These are phyloP conservation scores for Melanaphis sacchari DNA, from an alignment of 1,140 invertebrate species.

Conservation along the genomic window DNA sequence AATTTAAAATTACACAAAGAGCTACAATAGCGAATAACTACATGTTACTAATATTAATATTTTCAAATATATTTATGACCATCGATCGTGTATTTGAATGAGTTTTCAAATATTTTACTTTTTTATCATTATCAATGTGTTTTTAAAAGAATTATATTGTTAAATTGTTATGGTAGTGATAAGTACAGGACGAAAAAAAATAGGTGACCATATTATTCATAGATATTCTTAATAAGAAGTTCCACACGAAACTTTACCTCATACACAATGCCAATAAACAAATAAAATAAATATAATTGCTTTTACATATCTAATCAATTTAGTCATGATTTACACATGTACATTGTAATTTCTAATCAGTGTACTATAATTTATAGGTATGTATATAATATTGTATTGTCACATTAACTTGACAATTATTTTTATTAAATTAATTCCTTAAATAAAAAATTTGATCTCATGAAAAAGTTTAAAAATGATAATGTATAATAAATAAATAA, in stretches of 20 bases:
- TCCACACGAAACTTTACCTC: background rate
- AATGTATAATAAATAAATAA: background rate
- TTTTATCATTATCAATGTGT: background rate
- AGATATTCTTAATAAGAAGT: background rate
- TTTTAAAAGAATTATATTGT: background rate
- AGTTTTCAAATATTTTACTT: background rate
- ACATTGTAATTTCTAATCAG: background rate
- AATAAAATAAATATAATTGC: background rate
- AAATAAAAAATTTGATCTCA: background rate
- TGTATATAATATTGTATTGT: background rate
- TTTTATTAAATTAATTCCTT: background rate
- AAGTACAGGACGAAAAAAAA: background rate
- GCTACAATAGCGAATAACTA: too few relatives aligned
- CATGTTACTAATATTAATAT: too few relatives aligned
- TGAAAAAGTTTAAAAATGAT: background rate
- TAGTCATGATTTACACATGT: background rate
- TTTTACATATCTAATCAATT: background rate
- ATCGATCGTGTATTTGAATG: background rate
- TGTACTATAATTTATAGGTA: background rate
- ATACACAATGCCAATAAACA: background rate
- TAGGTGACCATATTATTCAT: background rate
- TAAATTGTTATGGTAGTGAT: background rate
- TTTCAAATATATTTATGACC: background rate
- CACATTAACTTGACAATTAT: background rate
- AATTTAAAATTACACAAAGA: background rate